Evolutionary conservation across 2,797 vertebrate genomes (phyloP).

Genomic region (Gallinago stenura): DNA sequence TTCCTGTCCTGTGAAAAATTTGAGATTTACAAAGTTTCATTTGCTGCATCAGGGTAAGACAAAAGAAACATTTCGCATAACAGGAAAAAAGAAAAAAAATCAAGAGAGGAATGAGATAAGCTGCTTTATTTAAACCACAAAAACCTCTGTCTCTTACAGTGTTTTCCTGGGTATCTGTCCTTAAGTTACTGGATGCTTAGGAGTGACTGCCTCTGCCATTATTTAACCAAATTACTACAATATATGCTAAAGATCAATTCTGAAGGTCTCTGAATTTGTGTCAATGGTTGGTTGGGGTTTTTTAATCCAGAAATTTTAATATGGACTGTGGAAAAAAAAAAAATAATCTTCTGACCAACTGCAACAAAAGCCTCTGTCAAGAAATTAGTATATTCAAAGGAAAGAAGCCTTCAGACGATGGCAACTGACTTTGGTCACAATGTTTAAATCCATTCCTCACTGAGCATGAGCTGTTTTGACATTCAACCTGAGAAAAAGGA

Average conservation of each 20-base stretch:
- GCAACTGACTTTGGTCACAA: background rate
- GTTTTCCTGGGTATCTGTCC: background rate
- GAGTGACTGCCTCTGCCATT: background rate
- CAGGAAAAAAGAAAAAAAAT: background rate
- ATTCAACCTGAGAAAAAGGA: background rate
- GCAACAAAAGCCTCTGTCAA: background rate
- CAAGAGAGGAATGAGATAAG: background rate
- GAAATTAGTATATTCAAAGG: background rate
- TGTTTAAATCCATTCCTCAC: background rate
- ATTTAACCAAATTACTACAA: background rate
- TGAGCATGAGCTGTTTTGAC: background rate
- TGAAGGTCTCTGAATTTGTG: background rate
- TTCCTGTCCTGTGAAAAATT: background rate
- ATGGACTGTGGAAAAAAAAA: rapidly evolving
- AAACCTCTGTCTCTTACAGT: background rate
- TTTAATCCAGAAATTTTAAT: background rate
- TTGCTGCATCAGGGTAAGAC: background rate
- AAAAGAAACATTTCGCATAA: background rate
- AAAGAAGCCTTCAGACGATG: background rate
- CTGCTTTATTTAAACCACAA: background rate
- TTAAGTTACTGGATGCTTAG: background rate
- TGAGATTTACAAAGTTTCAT: background rate
- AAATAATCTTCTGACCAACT: background rate
- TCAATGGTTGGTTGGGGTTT: rapidly evolving
- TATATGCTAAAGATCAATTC: background rate